Evolutionary conservation across 2,888 invertebrate species (phyloP).

Genomic region (Ophioninae sp.): DNA sequence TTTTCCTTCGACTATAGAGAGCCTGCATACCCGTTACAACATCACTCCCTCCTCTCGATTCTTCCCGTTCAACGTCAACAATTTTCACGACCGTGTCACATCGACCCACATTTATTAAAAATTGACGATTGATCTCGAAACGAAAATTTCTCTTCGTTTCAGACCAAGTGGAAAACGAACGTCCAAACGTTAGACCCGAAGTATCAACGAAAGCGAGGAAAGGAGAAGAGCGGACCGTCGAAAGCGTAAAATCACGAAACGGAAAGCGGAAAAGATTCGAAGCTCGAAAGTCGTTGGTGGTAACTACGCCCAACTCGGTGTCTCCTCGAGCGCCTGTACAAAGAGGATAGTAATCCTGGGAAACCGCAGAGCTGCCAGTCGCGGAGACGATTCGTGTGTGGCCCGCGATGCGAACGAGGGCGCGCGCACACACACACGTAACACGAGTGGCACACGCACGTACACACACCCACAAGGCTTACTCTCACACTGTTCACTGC

Average conservation of each 20-base stretch:
- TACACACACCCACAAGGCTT: not conserved
- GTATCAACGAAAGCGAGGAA: not conserved
- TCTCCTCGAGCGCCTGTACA: slow-evolving; percentile 38
- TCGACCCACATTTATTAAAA: not conserved
- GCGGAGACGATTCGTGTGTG: slow-evolving; percentile 34
- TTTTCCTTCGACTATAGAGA: slow-evolving; percentile 36
- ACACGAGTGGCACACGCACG: not conserved
- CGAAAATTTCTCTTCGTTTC: not conserved
- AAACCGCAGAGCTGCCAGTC: slow-evolving; percentile 40
- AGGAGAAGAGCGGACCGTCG: not conserved
- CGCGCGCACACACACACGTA: not conserved
- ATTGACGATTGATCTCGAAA: not conserved
- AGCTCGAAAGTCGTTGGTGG: slow-evolving; percentile 22
- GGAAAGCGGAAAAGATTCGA: not conserved
- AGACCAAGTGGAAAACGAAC: not conserved
- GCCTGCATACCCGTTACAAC: slow-evolving; percentile 33
- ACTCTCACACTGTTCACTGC: not conserved
- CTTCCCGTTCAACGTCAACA: slow-evolving; percentile 8
- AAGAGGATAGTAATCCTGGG: slow-evolving; percentile 22
- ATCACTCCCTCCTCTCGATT: not conserved
- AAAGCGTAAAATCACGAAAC: not conserved
- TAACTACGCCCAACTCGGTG: slow-evolving; percentile 60
- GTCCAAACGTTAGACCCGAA: not conserved
- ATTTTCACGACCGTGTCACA: not conserved
- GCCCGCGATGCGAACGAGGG: slow-evolving; percentile 10